Evolutionary conservation across 2,113 vertebrate genomes (phyloP), one percentile per base, ranked within the genome.

Genomic region (Callaeas wilsoni): DNA sequence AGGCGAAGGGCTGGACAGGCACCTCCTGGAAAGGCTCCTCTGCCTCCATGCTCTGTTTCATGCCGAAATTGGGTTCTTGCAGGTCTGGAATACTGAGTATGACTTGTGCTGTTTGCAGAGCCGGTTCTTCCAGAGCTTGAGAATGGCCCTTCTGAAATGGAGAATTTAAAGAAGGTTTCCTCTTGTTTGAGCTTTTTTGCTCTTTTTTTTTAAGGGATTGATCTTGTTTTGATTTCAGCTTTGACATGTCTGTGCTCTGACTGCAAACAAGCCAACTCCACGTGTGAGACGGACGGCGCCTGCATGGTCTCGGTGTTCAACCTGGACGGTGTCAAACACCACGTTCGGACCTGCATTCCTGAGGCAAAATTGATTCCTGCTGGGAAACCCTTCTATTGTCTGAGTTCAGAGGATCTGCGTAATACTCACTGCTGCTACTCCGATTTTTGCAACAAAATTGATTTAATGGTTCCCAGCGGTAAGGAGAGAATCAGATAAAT

Each of bases 401-500:
- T 99, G 97, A 99, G 99, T 27, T 99, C 99, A 0, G 98, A 99
- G 93, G 98, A 99, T 47, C 97, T 99, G 68, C 98, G 99, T 9
- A 99, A 99, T 62, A 99, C 99, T 9, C 99, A 99, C 97, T 99
- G 99, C 98, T 99, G 99, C 98, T 99, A 99, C 91, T 98, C 97
- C 0, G 99, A 99, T 97, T 99, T 98, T 97, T 99, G 99, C 98
- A 99, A 99, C 98, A 99, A 98, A 95, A 98, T 99, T 26, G 98
- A 99, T 97, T 97, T 99, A 42, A 98, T 98, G 95, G 98, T 98
- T 89, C 99, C 99, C 75, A 98, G 98, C 25, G 99, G 99, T 99
- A 94, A 98, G 98, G 95, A 35, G 60, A 44, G 78, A 27, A 70
- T 50, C 12, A 23, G 76, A 60, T n/a, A 69, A 76, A 32, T 35